Evolutionary conservation across 2,888 invertebrate species (phyloP).

Genomic region (Tetheella fluctuosa): DNA sequence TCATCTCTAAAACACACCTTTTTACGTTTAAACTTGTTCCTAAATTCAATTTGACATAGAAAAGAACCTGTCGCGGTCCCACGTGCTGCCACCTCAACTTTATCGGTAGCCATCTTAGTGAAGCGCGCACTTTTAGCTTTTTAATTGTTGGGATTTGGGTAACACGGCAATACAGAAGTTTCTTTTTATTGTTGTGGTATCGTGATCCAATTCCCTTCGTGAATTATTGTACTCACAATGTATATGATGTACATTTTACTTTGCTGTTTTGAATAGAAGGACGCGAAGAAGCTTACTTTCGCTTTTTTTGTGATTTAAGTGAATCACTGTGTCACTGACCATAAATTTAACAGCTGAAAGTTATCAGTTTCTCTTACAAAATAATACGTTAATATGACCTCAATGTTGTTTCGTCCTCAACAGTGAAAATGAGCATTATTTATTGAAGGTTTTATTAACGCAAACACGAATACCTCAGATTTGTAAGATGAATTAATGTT

Average conservation of each 20-base stretch:
- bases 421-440: background rate
- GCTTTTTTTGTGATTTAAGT: conserved; percentile 22
- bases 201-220: conserved; percentile 52
- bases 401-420: background rate
- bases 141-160: conserved; percentile 64
- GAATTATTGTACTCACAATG: conserved; percentile 47
- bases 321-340: conserved; percentile 7
- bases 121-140: conserved; percentile 44
- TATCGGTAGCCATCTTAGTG: conserved; percentile 46
- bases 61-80: conserved; percentile 59
- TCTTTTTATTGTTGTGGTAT: conserved; percentile 56
- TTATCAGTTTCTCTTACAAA: background rate
- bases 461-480: background rate
- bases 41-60: conserved; percentile 64
- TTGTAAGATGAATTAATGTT: background rate
- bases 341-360: conserved; percentile 1
- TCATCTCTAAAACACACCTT: conserved; percentile 49
- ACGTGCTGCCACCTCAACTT: conserved; percentile 48
- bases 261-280: conserved; percentile 5
- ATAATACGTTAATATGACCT: background rate
- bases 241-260: background rate
- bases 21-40: conserved; percentile 52
- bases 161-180: conserved; percentile 43
- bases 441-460: background rate
- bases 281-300: conserved; percentile 20